These are phyloP conservation scores for Cavia porcellus DNA, from an alignment of 2,113 vertebrate species.

Conservation along the genomic window DNA sequence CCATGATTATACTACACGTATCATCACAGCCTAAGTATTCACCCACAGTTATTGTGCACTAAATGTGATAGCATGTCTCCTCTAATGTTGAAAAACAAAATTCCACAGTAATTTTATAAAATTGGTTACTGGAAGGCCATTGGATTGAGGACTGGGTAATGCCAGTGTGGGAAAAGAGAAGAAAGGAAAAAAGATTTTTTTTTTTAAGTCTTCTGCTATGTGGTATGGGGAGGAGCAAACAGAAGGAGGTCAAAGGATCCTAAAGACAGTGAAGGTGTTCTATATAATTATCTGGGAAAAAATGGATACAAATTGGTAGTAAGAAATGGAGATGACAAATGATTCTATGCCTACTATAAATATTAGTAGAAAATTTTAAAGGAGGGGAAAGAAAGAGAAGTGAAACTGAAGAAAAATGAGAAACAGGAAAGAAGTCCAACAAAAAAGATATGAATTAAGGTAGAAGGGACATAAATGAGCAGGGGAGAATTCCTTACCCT, in stretches of 20 bases:
- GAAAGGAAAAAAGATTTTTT: background rate
- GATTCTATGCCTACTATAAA: background rate
- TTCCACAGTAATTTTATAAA: background rate
- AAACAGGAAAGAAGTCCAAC: background rate
- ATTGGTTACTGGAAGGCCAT: background rate
- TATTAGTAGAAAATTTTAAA: background rate
- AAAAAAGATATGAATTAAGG: background rate
- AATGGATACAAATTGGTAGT: background rate
- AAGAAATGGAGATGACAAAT: background rate
- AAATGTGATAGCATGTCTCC: background rate
- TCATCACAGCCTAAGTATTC: background rate
- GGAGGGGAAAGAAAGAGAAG: background rate
- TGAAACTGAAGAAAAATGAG: background rate
- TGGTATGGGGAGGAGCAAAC: background rate
- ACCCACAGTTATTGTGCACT: background rate
- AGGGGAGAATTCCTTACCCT: background rate
- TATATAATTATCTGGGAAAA: background rate
- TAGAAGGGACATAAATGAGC: background rate
- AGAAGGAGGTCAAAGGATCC: background rate
- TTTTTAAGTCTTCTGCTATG: background rate
- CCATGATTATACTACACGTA: background rate
- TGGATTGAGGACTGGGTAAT: background rate
- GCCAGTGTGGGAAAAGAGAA: background rate
- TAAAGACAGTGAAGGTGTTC: background rate
- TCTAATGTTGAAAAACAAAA: background rate